A percentile compares a stretch with the other conserved stretches of the same genome.
Conservation (phyloP, 2,797 vertebrate genomes). For the Amniataba percoides region DNA sequence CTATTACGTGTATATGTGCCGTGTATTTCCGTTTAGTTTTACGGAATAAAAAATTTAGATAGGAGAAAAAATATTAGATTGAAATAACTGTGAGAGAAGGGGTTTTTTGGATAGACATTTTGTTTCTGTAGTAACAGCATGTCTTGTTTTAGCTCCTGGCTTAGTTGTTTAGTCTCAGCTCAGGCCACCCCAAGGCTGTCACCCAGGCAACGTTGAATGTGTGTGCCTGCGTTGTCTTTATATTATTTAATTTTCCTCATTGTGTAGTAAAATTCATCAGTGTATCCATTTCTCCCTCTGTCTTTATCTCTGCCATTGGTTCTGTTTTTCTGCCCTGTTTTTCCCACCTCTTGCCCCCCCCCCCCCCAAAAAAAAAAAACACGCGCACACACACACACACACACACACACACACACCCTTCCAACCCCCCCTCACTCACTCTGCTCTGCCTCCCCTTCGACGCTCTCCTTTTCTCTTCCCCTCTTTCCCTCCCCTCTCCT, state of each 20-base stretch:
- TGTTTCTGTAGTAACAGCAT: conserved; percentile 41
- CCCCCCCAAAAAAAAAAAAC: too few relatives aligned
- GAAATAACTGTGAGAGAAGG: neutral
- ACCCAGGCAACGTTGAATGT: conserved; percentile 61
- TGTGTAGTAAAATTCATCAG: conserved; percentile 46
- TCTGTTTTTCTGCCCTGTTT: conserved; percentile 46
- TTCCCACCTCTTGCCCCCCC: conserved; percentile 44
- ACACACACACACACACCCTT: neutral
- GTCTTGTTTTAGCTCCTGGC: conserved; percentile 69
- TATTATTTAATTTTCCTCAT: conserved; percentile 50
- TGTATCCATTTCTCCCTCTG: conserved; percentile 54
- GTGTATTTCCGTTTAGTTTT: neutral
- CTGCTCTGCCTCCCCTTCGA: conserved; percentile 45
- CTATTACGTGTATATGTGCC: conserved; percentile 15
- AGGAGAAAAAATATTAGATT: neutral
- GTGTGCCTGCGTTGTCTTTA: conserved; percentile 36
- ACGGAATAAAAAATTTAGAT: neutral
- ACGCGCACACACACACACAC: conserved; percentile 1
- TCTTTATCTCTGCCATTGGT: conserved; percentile 57
- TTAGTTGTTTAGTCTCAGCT: conserved; percentile 78
- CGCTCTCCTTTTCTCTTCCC: conserved; percentile 38
- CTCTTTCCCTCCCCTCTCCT: conserved; percentile 39
- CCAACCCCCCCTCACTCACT: neutral
- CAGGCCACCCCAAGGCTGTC: conserved; percentile 79
- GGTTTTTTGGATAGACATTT: conserved; percentile 28